Evolutionary conservation across 2,113 vertebrate species (phyloP), one percentile per base, ranked within the genome.

Genomic region (Myodes glareolus): DNA sequence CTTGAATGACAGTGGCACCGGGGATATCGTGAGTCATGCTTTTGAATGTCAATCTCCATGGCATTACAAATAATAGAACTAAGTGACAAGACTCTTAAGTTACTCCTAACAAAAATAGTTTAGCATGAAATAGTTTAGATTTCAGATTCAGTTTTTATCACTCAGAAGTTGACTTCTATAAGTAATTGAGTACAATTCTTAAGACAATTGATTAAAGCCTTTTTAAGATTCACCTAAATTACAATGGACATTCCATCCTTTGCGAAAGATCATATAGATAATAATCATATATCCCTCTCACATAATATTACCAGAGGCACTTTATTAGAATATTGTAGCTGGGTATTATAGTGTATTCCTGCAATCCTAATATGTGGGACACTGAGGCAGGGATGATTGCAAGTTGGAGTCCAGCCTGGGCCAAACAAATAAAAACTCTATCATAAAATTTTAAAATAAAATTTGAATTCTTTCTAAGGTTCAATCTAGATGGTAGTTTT

Each of bases 31-130:
- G 96, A 90, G 77, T 95, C 77, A 50, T 78, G 36, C 21, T 93
- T 94, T 65, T 95, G 88, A 97, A 76, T 94, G 88, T 52, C 63
- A 87, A 13, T 97, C 58, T 92, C 84, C 39, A 7, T 52, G 65
- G 70, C 55, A 82, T 90, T 90, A 9, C 88, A 97, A 92, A 81
- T 95, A 52, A 29, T 52, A 52, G 39, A 47, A 63, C 19, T 93
- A 87, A 94, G 88, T 93, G 93, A 84, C 61, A 96, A 36, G 90
- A 25, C n/a, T 47, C n/a, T 87, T 88, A 93, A 63, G 9, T 63
- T 78, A 86, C 33, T 92, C 19, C 82, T 82, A 90, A 73, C 27
- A 81, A 81, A 93, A 97, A 42, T 50, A 89, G 67, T 92, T 78
- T 63, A 95, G 33, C 52, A 63, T 72, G 14, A 63, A 96, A 76